Evolutionary conservation across 2,888 invertebrate species (phyloP).

Genomic region (Megamerina dolium): DNA sequence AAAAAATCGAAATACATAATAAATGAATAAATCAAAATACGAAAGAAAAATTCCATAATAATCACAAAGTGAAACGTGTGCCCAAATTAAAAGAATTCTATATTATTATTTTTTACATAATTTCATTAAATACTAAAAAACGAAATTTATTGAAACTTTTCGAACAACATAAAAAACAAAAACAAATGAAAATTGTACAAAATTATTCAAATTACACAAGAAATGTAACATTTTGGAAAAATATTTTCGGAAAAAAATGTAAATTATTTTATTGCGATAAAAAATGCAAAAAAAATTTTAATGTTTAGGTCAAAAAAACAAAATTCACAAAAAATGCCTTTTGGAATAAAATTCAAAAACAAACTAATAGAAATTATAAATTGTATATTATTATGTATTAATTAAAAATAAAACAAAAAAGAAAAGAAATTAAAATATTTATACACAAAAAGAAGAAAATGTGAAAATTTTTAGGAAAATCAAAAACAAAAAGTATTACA

Average conservation of each 20-base stretch:
- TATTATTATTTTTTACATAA: too few relatives aligned
- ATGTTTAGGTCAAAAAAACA: conserved; percentile 34
- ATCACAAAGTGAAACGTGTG: too few relatives aligned
- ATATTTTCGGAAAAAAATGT: conserved; percentile 13
- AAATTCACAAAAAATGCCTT: conserved; percentile 44
- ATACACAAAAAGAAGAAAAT: conserved; percentile 22
- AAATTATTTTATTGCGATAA: too few relatives aligned
- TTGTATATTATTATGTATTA: conserved; percentile 26
- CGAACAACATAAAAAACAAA: conserved; percentile 6
- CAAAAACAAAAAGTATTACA: conserved; percentile 13
- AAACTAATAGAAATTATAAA: conserved; percentile 12
- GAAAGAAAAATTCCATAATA: not conserved
- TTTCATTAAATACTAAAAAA: too few relatives aligned
- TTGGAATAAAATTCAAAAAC: conserved; percentile 46
- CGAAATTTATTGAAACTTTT: too few relatives aligned
- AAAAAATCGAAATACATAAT: too few relatives aligned
- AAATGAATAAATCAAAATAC: not conserved
- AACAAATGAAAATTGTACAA: conserved; percentile 19
- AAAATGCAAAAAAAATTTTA: conserved; percentile 32
- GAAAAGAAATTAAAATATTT: conserved; percentile 18
- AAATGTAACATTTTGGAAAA: conserved; percentile 21
- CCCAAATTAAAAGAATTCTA: too few relatives aligned
- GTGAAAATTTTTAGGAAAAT: conserved; percentile 21
- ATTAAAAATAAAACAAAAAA: conserved; percentile 24
- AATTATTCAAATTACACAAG: conserved; percentile 22